Percentiles rank a stretch among this genome's conserved stretches.
phyloP scores from a whole-genome alignment of 2,797 vertebrate species.

The Chelon auratus region DNA sequence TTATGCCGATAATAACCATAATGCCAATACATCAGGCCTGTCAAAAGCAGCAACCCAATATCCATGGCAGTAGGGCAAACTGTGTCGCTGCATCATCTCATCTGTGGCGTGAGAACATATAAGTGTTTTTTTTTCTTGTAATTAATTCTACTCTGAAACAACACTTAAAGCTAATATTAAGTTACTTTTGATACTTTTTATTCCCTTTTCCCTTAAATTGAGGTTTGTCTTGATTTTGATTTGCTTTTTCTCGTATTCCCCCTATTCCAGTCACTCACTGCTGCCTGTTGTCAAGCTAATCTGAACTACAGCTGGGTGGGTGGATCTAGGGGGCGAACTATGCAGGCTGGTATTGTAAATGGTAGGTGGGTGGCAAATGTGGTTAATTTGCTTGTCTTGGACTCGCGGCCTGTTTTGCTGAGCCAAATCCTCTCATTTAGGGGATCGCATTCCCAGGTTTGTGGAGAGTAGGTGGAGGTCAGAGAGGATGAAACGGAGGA shows the following conservation, averaged over 20 bases:
- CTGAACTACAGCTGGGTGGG: slow-evolving; percentile 51
- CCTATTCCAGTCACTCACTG: slow-evolving; percentile 39
- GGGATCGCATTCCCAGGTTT: slow-evolving; percentile 67
- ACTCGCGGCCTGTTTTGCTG: slow-evolving; percentile 67
- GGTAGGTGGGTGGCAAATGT: slow-evolving; percentile 61
- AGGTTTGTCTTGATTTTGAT: not conserved
- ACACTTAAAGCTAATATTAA: not conserved
- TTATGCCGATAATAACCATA: slow-evolving; percentile 43
- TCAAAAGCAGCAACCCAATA: slow-evolving; percentile 61
- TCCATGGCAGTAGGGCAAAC: slow-evolving; percentile 38
- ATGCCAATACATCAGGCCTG: slow-evolving; percentile 50
- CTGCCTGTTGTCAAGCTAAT: slow-evolving; percentile 22
- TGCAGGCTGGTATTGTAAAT: slow-evolving; percentile 52
- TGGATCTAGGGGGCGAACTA: slow-evolving; percentile 37
- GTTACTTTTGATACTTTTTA: slow-evolving; percentile 10
- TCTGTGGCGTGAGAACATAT: slow-evolving; percentile 8
- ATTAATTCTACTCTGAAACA: slow-evolving; percentile 15
- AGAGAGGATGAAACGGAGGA: slow-evolving; percentile 44
- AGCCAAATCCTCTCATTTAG: slow-evolving; percentile 77
- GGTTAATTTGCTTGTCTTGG: slow-evolving; percentile 67
- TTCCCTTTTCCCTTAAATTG: not conserved
- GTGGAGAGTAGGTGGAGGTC: slow-evolving; percentile 69
- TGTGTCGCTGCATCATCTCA: slow-evolving; percentile 31
- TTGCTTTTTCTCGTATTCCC: not conserved
- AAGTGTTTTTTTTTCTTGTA: slow-evolving; percentile 2